Percentiles rank a stretch among this genome's conserved stretches.
Conservation (phyloP, 2,113 vertebrate species). For the Pterocles gutturalis region DNA sequence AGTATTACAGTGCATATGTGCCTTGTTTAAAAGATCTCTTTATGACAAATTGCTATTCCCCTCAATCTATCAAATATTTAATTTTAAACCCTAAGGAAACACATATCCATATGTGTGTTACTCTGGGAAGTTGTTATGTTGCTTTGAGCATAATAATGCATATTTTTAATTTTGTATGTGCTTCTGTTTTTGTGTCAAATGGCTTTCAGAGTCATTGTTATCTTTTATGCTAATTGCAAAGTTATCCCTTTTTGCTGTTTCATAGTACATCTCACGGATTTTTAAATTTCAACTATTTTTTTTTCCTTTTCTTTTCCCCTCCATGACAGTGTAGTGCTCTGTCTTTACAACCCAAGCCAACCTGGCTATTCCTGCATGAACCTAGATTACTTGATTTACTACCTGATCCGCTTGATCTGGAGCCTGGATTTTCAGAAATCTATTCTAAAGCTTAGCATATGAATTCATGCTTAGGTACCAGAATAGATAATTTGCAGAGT, state of each 20-base stretch:
- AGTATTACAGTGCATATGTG: slow-evolving; percentile 39
- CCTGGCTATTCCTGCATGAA: not conserved
- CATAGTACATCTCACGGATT: not conserved
- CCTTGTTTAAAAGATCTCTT: slow-evolving; percentile 52
- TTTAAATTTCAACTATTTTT: not conserved
- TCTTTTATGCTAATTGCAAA: slow-evolving; percentile 11
- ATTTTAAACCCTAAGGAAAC: slow-evolving; percentile 67
- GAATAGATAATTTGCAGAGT: not conserved
- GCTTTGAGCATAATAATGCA: slow-evolving; percentile 35
- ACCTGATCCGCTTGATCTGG: not conserved
- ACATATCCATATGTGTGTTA: slow-evolving; percentile 40
- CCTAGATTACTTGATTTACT: not conserved
- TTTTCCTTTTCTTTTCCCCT: not conserved
- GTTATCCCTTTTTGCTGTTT: not conserved
- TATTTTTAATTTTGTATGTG: slow-evolving; percentile 42
- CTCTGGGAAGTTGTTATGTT: slow-evolving; percentile 36
- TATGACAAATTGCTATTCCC: slow-evolving; percentile 37
- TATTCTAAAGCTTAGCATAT: not conserved
- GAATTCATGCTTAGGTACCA: not conserved
- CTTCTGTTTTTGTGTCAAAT: not conserved
- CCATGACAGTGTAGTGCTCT: not conserved
- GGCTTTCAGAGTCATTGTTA: slow-evolving; percentile 37
- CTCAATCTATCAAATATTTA: slow-evolving; percentile 57
- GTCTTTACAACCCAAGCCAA: not conserved
- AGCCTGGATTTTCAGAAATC: not conserved